phyloP scores from a whole-genome alignment of 2,113 vertebrate genomes.

The Tauraco erythrolophus region DNA sequence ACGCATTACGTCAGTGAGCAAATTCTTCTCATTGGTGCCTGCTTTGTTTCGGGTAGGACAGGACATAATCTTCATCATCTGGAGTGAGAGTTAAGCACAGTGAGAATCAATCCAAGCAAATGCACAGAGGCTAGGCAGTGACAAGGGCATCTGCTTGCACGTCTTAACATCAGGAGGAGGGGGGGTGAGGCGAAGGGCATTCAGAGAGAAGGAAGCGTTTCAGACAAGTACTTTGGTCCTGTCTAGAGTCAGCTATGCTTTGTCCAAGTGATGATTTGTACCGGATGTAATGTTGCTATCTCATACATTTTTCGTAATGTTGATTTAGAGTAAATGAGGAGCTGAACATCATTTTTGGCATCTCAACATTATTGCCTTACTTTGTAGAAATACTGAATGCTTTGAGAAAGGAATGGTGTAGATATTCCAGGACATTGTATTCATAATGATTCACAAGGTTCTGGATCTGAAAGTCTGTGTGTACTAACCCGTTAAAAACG shows the following conservation, averaged over 20 bases:
- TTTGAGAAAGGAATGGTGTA: neutral
- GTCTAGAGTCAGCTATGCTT: neutral
- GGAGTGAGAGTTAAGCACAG: neutral
- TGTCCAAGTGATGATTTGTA: conserved; percentile 27
- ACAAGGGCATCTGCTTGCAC: conserved; percentile 54
- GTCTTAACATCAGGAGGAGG: conserved; percentile 12
- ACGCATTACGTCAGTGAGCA: conserved; percentile 30
- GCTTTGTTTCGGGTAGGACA: conserved; percentile 27
- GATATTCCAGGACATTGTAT: neutral
- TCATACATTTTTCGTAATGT: neutral
- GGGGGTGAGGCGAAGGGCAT: neutral
- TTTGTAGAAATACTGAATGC: neutral
- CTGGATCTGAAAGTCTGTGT: neutral
- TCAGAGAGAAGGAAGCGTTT: conserved; percentile 29
- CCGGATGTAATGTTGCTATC: neutral
- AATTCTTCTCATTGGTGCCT: conserved; percentile 47
- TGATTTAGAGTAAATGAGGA: neutral
- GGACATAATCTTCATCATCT: conserved; percentile 35
- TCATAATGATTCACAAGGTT: neutral
- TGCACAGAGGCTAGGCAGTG: neutral
- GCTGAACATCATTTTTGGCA: conserved; percentile 8
- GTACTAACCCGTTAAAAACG: neutral
- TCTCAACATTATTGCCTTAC: neutral
- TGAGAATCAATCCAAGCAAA: neutral
- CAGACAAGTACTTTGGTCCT: conserved; percentile 13